Evolutionary conservation across 2,113 vertebrate species (phyloP).

Genomic region (Turdus rufiventris): DNA sequence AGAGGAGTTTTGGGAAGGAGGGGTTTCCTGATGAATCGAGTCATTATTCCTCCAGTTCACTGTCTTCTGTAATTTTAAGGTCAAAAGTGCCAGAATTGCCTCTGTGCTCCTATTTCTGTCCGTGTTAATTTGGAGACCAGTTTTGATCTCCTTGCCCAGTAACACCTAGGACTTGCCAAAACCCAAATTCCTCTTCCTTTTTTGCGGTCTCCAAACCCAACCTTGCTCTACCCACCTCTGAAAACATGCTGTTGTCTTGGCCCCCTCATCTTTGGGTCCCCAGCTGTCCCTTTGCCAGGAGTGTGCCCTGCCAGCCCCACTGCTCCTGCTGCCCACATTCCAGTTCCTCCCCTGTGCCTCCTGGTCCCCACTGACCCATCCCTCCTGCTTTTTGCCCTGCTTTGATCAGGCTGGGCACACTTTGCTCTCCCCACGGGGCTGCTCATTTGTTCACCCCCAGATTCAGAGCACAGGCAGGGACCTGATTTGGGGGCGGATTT

Average conservation of each 20-base stretch:
- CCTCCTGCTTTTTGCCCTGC: neutral
- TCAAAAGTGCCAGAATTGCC: neutral
- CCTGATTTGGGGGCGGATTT: neutral
- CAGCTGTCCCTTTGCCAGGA: neutral
- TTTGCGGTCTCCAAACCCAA: neutral
- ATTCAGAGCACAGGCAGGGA: neutral
- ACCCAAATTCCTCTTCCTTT: neutral
- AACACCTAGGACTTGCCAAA: neutral
- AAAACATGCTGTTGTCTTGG: fast-evolving
- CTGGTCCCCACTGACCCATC: fast-evolving
- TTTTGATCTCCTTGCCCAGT: neutral
- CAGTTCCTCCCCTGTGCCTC: fast-evolving
- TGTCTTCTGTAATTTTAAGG: neutral
- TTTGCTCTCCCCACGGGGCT: neutral
- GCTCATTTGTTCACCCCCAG: neutral
- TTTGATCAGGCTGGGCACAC: neutral
- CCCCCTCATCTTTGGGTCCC: fast-evolving
- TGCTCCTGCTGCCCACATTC: neutral
- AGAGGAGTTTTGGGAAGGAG: neutral
- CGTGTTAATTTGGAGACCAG: fast-evolving
- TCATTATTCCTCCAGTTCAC: neutral
- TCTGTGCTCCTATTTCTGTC: neutral
- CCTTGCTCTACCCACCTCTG: neutral
- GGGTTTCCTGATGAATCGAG: neutral
- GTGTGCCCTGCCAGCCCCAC: neutral